Base-by-base conservation (phyloP, 1,140 invertebrate species). In the Scaptodrosophila lebanonensis region DNA sequence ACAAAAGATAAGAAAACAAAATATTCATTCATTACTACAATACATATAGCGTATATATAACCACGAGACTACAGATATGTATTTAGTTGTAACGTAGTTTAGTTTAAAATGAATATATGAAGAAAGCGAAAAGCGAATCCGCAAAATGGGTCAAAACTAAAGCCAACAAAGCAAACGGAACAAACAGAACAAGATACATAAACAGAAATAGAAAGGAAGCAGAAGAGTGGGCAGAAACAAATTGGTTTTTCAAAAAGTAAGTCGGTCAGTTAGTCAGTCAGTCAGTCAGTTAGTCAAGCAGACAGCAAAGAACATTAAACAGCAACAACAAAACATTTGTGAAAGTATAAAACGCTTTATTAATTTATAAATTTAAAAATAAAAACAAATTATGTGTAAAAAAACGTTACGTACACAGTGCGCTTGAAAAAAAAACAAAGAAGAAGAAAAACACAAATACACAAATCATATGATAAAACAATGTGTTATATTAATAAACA, bases 11-110 rank as follows among this genome's bases (percentile, higher is more conserved):
- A n/a, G n/a, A n/a, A n/a, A n/a, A n/a, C n/a, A n/a, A 66, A 67
- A 59, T 70, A 70, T 61, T 77, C 75, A 73, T 82, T 73, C 75
- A 82, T 79, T 17, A 67, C 22, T 25, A n/a, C n/a, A n/a, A n/a
- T n/a, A 79, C 73, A 82, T 76, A 79, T 79, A 79, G 75, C 75
- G 63, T 82, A 82, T 77, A 65, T 53, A 76, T 77, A 79, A 82
- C 75, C 76, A 63, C 76, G 70, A 83, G 76, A 82, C 76, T 82
- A 82, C 76, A 82, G 76, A 82, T 83, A 82, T n/a, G n/a, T n/a
- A n/a, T 82, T 76, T 82, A 82, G 76, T 83, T 82, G 76, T 83
- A 82, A 82, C 52, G 70, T 83, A 82, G 70, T 75, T 71, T 83
- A 82, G 70, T 70, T 36, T 69, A 49, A 70, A 71, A 53, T 52